Base-by-base conservation (phyloP, 2,113 vertebrate species). In the Collichthys lucidus region DNA sequence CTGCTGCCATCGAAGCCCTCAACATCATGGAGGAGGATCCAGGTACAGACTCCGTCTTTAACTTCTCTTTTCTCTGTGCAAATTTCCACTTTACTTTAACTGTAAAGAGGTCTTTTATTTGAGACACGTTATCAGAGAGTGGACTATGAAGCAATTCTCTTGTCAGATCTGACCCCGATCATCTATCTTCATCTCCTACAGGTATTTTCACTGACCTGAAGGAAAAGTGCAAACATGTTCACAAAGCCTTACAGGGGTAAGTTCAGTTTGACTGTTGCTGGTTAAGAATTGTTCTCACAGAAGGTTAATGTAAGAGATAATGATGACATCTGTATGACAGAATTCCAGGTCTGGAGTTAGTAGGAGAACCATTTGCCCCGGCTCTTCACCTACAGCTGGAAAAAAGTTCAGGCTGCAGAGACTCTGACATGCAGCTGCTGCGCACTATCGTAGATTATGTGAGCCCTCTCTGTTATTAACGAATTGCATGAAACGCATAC, bases 21-120 rank as follows among this genome's bases (percentile, higher is more conserved):
- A 96, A 96, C 92, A 99, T 99, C 90, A 98, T 99, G 97, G 97
- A 99, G 91, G 97, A 99, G 85, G 96, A 97, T 86, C 96, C 97
- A 96, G 98, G 98, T 99, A 96, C 9, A 1, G 1, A 2, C 35
- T 17, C 53, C 50, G 5, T 60, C 40, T 55, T 26, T 11, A 2
- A 4, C 15, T 20, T 5, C 29, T n/a, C 11, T 40, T 10, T n/a
- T 19, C 4, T 50, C 20, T 56, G 3, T 12, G 14, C 49, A 22
- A n/a, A 15, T 9, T 53, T 65, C 8, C 19, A 24, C 29, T 5
- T 61, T 26, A 31, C 20, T 24, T 61, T 0, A 49, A 9, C 47
- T 56, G 11, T 11, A n/a, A 1, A 26, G 4, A 3, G 4, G 15
- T 47, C 15, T 29, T 29, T 2, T 56, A 16, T 70, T 62, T 24